Conservation (phyloP, 2,888 invertebrate genomes). For the Melinaea menophilus region DNA sequence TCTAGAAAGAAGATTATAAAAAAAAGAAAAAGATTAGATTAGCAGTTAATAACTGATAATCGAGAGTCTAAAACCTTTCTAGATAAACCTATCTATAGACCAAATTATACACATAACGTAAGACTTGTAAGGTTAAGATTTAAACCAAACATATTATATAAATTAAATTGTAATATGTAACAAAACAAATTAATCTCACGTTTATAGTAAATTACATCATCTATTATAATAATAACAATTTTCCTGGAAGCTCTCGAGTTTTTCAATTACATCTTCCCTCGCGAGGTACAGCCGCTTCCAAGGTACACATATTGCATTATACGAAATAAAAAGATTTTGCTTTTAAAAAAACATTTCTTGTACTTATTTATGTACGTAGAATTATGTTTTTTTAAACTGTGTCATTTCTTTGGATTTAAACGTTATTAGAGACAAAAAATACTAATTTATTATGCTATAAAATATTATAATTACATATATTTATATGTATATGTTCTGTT, state of each 20-base stretch:
- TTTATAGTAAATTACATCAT: neutral
- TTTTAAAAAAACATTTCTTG: neutral
- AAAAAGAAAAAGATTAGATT: no score
- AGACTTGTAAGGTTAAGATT: neutral
- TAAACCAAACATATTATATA: neutral
- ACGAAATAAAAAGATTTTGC: neutral
- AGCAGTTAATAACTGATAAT: no score
- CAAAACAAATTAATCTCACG: neutral
- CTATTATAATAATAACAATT: neutral
- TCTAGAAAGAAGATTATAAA: no score
- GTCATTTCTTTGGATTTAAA: no score
- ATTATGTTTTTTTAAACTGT: neutral
- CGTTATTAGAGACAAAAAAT: no score
- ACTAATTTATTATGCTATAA: no score
- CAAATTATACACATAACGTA: neutral
- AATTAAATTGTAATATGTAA: neutral
- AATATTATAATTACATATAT: no score
- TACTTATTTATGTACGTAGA: neutral
- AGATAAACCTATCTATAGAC: neutral
- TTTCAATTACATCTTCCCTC: neutral
- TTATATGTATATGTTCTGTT: no score
- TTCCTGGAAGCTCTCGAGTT: neutral
- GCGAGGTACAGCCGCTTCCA: neutral
- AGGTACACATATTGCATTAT: neutral
- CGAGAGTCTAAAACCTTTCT: no score